Base-by-base conservation (phyloP, 2,797 vertebrate genomes). In the Perodicticus potto region DNA sequence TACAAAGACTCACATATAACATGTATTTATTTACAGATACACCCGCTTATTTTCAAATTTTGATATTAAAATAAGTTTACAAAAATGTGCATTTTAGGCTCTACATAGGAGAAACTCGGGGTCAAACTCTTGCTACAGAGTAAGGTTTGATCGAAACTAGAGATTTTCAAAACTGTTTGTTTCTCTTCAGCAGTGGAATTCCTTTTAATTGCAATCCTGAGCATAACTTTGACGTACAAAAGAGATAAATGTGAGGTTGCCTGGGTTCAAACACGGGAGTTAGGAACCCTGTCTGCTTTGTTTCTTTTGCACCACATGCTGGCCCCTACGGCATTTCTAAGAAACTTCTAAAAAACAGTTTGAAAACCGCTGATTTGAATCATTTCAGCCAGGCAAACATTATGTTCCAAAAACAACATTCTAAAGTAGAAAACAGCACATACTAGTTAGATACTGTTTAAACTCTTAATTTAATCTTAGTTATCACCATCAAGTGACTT, bases 161-260 rank as follows among this genome's bases (percentile, higher is more conserved):
- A 78, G 59, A 80, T 86, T 92, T 94, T 92, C 74, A 61, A 82
- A 13, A 14, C 69, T 72, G 67, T 92, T 81, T 86, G 61, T 90
- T 91, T 92, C 93, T 96, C 67, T 84, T 94, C 53, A 84, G 65
- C 32, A 89, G 23, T 78, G 32, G 23, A 83, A 89, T 92, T 89
- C 53, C 70, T 95, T 83, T 96, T 78, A 43, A 94, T 88, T 91
- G 91, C 94, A 96, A 95, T 49, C 67, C 72, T 96, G 82, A 92
- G 76, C 74, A 91, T 49, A 96, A 95, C 49, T 80, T 63, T 69
- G 53, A 94, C n/a, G 27, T 57, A 96, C 83, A 93, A 97, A 96
- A 92, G 82, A 89, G 34, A 93, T 45, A 94, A 88, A 91, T 13
- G 43, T 65, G 73, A 89, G 57, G 89, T 82, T 74, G 78, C 78